phyloP scores from a whole-genome alignment of 2,888 invertebrate genomes.

The Reticulitermes lucifugus region DNA sequence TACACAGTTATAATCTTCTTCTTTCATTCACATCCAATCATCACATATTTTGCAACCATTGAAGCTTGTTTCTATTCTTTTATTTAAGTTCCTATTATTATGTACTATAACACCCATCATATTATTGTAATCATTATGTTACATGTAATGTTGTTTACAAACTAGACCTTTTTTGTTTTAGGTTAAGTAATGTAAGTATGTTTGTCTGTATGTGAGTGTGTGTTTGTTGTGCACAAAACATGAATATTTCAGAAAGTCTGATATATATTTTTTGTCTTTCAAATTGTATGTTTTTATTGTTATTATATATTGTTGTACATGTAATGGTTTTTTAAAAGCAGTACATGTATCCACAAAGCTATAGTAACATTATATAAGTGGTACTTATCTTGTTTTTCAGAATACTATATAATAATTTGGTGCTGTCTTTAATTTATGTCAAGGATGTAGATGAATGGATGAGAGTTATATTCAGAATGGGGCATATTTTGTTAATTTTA shows the following conservation, averaged over 20 bases:
- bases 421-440: conserved; percentile 44
- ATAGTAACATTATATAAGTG: conserved; percentile 36
- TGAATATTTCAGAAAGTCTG: conserved; percentile 37
- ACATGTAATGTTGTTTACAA: conserved; percentile 43
- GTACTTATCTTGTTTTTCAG: conserved; percentile 31
- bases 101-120: conserved; percentile 36
- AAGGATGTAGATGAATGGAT: conserved; percentile 44
- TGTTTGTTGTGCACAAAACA: conserved; percentile 45
- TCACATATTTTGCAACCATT: conserved; percentile 16
- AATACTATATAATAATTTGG: conserved; percentile 45
- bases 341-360: conserved; percentile 24
- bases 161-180: conserved; percentile 43
- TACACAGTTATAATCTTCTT: conserved; percentile 9
- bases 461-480: conserved; percentile 39
- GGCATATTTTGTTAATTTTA: conserved; percentile 37
- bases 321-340: conserved; percentile 40
- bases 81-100: conserved; percentile 47
- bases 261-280: conserved; percentile 43
- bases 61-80: conserved; percentile 27
- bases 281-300: conserved; percentile 38
- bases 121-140: conserved; percentile 36
- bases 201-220: conserved; percentile 47
- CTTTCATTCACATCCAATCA: conserved; percentile 20
- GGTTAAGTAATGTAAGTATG: conserved; percentile 43
- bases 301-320: conserved; percentile 40